These are phyloP conservation scores for Acromyrmex echinatior DNA, from an alignment of 1,140 invertebrate genomes.

Conservation along the genomic window DNA sequence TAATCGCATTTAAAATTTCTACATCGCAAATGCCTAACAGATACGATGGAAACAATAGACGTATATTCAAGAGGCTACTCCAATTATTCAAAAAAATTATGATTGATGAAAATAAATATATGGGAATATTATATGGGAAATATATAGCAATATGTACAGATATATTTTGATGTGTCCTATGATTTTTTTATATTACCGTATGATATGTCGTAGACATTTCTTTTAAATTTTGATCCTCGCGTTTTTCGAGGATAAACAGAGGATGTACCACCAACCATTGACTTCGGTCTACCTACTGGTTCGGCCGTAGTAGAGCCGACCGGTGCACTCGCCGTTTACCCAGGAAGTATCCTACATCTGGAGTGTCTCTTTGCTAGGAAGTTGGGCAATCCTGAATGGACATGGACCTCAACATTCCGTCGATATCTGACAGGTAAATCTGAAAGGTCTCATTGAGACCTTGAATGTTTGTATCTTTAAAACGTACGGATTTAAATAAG, in stretches of 20 bases:
- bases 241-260: constrained; percentile 86
- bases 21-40: neutral
- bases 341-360: constrained; percentile 93
- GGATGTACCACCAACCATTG: constrained; percentile 93
- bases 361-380: constrained; percentile 93
- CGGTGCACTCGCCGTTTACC: constrained; percentile 93
- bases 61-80: neutral
- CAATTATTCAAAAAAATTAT: neutral
- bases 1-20: neutral
- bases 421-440: constrained; percentile 91
- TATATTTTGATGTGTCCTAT: constrained; percentile 35
- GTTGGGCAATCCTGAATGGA: constrained; percentile 94
- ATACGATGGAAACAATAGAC: neutral
- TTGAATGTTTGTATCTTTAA: constrained; percentile 6
- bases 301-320: constrained; percentile 93
- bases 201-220: constrained; percentile 31
- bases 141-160: neutral
- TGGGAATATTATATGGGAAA: neutral
- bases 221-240: constrained; percentile 49
- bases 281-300: constrained; percentile 92
- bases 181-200: constrained; percentile 61
- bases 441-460: neutral
- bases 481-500: neutral
- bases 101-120: neutral
- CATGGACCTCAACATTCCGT: constrained; percentile 93